A percentile compares a stretch with the other conserved stretches of the same genome.
Evolutionary conservation across 2,888 invertebrate species (phyloP).

Genomic region (Nesidiocoris tenuis): DNA sequence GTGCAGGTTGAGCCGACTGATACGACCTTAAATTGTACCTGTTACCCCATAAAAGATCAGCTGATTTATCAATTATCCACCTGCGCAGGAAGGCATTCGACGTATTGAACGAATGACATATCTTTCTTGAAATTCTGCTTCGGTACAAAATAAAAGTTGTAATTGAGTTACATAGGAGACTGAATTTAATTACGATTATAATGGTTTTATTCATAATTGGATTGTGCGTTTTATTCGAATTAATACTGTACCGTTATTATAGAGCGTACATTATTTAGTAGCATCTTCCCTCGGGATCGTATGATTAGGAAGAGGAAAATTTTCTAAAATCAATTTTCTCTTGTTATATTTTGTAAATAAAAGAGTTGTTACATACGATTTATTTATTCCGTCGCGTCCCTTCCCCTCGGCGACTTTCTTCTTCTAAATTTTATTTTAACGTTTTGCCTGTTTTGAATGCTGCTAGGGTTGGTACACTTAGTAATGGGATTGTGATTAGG

Average conservation of each 20-base stretch:
- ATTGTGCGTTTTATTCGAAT: not conserved
- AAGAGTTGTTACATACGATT: not conserved
- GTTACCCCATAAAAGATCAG: no score
- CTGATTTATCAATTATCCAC: no score
- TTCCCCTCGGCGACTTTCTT: no score
- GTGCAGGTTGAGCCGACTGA: no score
- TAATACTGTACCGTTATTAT: not conserved
- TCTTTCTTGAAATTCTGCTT: conserved; percentile 18
- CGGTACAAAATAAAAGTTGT: conserved; percentile 7
- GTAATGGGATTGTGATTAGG: no score
- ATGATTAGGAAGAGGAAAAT: not conserved
- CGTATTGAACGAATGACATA: conserved; percentile 27
- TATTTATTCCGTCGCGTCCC: no score
- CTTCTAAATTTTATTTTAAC: no score
- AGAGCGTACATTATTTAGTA: not conserved
- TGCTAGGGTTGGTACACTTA: no score
- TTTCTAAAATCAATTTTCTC: not conserved
- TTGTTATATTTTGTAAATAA: not conserved
- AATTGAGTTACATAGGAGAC: conserved; percentile 39
- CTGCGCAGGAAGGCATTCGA: not conserved
- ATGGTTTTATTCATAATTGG: not conserved
- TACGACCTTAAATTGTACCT: no score
- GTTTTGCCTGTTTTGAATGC: no score
- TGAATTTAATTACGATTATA: conserved; percentile 14
- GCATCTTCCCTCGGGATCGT: not conserved